Base-by-base conservation (phyloP, 2,888 invertebrate species). In the Synanthedon andrenaeformis region DNA sequence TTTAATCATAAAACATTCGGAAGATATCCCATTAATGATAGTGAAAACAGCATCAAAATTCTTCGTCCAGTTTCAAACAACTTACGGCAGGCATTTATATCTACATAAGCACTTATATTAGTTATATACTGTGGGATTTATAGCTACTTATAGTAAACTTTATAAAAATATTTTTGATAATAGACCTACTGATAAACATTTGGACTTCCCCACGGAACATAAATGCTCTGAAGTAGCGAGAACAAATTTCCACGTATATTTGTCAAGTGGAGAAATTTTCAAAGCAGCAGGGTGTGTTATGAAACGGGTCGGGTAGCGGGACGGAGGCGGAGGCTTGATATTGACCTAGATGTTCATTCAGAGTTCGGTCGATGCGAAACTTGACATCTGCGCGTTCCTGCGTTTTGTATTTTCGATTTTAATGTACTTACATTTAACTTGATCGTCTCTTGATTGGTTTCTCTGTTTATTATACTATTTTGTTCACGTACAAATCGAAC, bases 341-440 rank as follows among this genome's bases (percentile, higher is more conserved):
- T 87, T 87, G 87, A 87, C 87, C 87, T 86, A 87, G 78, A 82
- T 87, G 84, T 84, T 86, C 87, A 86, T 86, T 86, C 83, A 86
- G 82, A 79, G 84, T 81, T 85, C 86, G 87, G 87, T 86, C 87
- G 87, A 87, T 87, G 87, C 81, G 84, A 84, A 81, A 82, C 84
- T 83, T 84, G 81, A 85, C 86, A 84, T 85, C 86, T 85, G 86
- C 86, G 87, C 87, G 84, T 72, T 82, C 76, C 84, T 81, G 81
- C 83, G 83, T 82, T 82, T 79, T 74, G 66, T 77, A 74, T 79
- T 80, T 82, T 78, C 71, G 74, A 74, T 78, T 78, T 76, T 49
- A 53, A 53, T 55, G 41, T 51, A 75, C 74, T 72, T 75, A 68
- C 69, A 66, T 70, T 75, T 65, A 75, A 72, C 67, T 68, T 62